phyloP scores from a whole-genome alignment of 2,888 invertebrate genomes.

The Microctonus hyperodae region DNA sequence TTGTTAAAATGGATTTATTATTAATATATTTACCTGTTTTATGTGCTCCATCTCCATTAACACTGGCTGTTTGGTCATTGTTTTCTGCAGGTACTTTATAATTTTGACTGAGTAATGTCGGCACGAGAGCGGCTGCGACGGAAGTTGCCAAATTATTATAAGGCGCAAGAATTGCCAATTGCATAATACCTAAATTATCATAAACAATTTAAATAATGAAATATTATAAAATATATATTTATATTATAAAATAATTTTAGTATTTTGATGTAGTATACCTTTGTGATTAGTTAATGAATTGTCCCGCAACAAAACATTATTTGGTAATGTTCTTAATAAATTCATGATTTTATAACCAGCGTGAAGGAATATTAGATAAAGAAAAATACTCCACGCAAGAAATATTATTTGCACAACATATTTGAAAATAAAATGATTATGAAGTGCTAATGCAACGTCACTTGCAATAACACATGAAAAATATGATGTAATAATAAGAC shows the following conservation, averaged over 20 bases:
- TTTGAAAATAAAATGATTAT: constrained; percentile 62
- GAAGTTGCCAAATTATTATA: constrained; percentile 66
- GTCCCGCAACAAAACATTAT: constrained; percentile 60
- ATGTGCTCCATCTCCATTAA: constrained; percentile 35
- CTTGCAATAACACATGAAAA: constrained; percentile 65
- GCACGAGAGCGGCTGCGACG: constrained; percentile 65
- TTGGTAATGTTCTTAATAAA: constrained; percentile 62
- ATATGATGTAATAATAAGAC: constrained; percentile 65
- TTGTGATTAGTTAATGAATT: constrained; percentile 60
- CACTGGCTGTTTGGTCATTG: constrained; percentile 59
- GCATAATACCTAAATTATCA: constrained; percentile 63
- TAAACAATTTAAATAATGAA: not conserved
- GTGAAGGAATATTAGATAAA: constrained; percentile 67
- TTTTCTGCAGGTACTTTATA: constrained; percentile 59
- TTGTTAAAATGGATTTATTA: too few species aligned
- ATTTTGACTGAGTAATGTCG: constrained; percentile 64
- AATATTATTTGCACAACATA: constrained; percentile 66
- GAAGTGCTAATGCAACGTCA: constrained; percentile 64
- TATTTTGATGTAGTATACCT: constrained; percentile 50
- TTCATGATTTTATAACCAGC: constrained; percentile 65
- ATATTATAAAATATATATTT: too few species aligned
- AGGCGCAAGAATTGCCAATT: constrained; percentile 66
- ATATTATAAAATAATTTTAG: not conserved
- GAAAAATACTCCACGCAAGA: constrained; percentile 65
- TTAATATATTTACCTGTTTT: constrained; percentile 39